Base-by-base conservation (phyloP, 2,797 vertebrate species). In the Betta splendens region DNA sequence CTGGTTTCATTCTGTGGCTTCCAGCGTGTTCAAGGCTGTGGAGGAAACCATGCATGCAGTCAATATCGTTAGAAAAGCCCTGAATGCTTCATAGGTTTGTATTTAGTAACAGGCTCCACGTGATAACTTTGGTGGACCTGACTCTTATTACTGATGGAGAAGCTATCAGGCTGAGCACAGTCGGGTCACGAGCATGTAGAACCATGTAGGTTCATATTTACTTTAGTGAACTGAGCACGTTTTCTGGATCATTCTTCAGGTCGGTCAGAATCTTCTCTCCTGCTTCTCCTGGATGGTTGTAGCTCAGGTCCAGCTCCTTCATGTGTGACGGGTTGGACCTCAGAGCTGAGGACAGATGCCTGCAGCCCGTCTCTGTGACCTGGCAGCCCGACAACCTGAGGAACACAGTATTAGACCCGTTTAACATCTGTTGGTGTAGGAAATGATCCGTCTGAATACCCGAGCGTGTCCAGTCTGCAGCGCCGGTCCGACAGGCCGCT, bases 341-440 rank as follows among this genome's bases (percentile, higher is more conserved):
- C 0, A 85, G 55, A 65, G 69, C 69, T 0, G 21, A 61, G 25
- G 16, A 38, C 67, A 85, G 50, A 42, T 0, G 3, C 16, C 0
- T 8, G 43, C 76, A 80, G 3, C 79, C 80, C 0, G 0, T 1
- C 0, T 36, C 33, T 37, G 77, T 70, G 50, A 85, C 8, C 20
- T 49, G 23, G 38, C 84, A 86, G 4, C 77, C 84, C 1, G 79
- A 77, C 58, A 86, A 33, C 4, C 84, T 86, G 73, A 50, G 37
- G 33, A 58, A 38, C n/a, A n/a, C n/a, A n/a, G n/a, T n/a, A n/a
- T n/a, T n/a, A n/a, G n/a, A n/a, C n/a, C n/a, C n/a, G n/a, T n/a
- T n/a, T n/a, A n/a, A n/a, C n/a, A n/a, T n/a, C n/a, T n/a, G n/a
- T n/a, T n/a, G n/a, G n/a, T n/a, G n/a, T n/a, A n/a, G n/a, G n/a